Conservation (phyloP, 2,888 invertebrate genomes). For the Volucella bombylans region DNA sequence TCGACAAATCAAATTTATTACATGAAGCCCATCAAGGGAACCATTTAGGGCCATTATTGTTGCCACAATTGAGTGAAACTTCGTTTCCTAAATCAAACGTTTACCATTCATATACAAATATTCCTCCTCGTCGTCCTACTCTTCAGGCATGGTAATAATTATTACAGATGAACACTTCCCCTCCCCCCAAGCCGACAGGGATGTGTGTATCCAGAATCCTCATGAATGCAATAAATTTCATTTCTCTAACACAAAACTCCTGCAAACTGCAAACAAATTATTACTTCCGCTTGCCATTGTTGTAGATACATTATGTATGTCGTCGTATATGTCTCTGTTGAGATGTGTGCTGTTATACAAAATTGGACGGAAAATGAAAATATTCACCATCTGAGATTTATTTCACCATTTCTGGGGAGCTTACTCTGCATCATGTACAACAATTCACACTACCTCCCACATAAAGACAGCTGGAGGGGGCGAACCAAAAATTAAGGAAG, state of each 20-base stretch:
- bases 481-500: not conserved
- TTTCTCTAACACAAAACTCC: conserved; percentile 39
- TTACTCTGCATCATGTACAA: not conserved
- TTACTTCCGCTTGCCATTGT: conserved; percentile 67
- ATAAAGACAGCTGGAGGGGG: not conserved
- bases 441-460: conserved; percentile 5
- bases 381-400: conserved; percentile 60
- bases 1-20: conserved; percentile 27
- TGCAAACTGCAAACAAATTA: conserved; percentile 72
- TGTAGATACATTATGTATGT: conserved; percentile 19
- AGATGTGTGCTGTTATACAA: not conserved
- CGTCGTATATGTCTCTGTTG: too few species aligned
- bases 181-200: conserved; percentile 19
- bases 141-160: conserved; percentile 26
- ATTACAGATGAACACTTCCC: conserved; percentile 51
- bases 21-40: conserved; percentile 23
- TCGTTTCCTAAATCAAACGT: conserved; percentile 52
- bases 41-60: conserved; percentile 37
- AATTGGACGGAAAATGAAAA: conserved; percentile 54
- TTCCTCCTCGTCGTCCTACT: not conserved
- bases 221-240: conserved; percentile 67
- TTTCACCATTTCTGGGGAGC: conserved; percentile 27
- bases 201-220: conserved; percentile 64
- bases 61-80: conserved; percentile 27
- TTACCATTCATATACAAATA: conserved; percentile 34